Percentiles rank a stretch among this genome's conserved stretches.
Evolutionary conservation across 2,113 vertebrate genomes (phyloP).

Genomic region (Oryzias celebensis): DNA sequence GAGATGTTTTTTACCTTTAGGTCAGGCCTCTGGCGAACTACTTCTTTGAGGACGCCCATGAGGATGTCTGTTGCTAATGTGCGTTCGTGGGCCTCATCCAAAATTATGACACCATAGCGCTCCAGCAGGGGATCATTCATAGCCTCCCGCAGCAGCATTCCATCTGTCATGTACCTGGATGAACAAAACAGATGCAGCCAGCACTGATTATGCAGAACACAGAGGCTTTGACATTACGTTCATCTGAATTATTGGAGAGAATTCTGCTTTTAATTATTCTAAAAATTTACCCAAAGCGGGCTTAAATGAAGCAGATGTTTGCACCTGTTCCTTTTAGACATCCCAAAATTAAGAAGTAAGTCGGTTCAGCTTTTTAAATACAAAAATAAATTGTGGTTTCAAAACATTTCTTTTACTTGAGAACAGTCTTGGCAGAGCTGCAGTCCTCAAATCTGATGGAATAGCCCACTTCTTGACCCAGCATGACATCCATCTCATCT

Average conservation of each 20-base stretch:
- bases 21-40: conserved; percentile 90
- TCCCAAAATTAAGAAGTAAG: too few species aligned
- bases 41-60: conserved; percentile 96
- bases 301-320: too few species aligned
- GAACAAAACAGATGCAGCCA: conserved; percentile 7
- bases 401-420: conserved; percentile 84
- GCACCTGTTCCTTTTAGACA: too few species aligned
- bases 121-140: conserved; percentile 98
- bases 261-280: neutral
- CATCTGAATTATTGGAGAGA: conserved; percentile 1
- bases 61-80: conserved; percentile 96
- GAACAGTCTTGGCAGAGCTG: conserved; percentile 94
- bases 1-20: conserved; percentile 82
- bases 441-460: conserved; percentile 98
- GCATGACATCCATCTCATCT: conserved; percentile 97
- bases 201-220: neutral
- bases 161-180: conserved; percentile 94
- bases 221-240: neutral
- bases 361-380: too few species aligned
- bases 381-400: neutral
- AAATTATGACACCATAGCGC: conserved; percentile 93
- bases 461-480: conserved; percentile 97
- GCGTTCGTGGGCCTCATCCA: conserved; percentile 96
- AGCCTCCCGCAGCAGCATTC: conserved; percentile 95
- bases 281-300: neutral